These are phyloP conservation scores for Tenebrio molitor DNA, from an alignment of 1,140 invertebrate species.

Conservation along the genomic window DNA sequence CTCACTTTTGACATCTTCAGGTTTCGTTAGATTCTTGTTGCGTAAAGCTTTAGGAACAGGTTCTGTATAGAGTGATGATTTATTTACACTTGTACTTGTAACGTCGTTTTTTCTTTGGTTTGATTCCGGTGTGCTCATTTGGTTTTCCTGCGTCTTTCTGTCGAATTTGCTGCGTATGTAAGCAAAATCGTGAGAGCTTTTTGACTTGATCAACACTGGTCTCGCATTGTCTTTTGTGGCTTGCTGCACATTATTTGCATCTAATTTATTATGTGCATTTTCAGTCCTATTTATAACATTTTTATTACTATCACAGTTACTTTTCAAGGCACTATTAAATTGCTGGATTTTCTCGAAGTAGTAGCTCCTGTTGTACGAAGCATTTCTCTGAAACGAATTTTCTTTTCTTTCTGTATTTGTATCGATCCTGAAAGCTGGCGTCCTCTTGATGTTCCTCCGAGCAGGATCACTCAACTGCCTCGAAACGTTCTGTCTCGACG, in stretches of 20 bases:
- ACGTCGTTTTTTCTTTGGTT: constrained; percentile 13
- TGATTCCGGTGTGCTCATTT: neutral
- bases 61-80: constrained; percentile 63
- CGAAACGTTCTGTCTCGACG: constrained; percentile 61
- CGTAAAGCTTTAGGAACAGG: constrained; percentile 63
- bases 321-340: constrained; percentile 49
- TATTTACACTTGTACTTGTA: constrained; percentile 42
- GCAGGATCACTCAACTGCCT: constrained; percentile 73
- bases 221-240: neutral
- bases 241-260: constrained; percentile 13
- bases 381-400: constrained; percentile 57
- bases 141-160: neutral
- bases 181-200: constrained; percentile 58
- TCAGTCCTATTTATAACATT: constrained; percentile 43
- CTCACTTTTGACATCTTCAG: neutral
- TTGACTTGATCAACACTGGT: constrained; percentile 55
- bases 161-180: constrained; percentile 56
- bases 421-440: constrained; percentile 74
- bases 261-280: neutral
- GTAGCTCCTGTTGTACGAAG: constrained; percentile 48
- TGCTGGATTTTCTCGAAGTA: constrained; percentile 61
- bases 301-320: constrained; percentile 53
- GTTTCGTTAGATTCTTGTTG: constrained; percentile 50
- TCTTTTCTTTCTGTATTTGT: constrained; percentile 67
- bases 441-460: constrained; percentile 71